Conservation (phyloP, 2,888 invertebrate genomes). For the Cheilosia vulpina region DNA sequence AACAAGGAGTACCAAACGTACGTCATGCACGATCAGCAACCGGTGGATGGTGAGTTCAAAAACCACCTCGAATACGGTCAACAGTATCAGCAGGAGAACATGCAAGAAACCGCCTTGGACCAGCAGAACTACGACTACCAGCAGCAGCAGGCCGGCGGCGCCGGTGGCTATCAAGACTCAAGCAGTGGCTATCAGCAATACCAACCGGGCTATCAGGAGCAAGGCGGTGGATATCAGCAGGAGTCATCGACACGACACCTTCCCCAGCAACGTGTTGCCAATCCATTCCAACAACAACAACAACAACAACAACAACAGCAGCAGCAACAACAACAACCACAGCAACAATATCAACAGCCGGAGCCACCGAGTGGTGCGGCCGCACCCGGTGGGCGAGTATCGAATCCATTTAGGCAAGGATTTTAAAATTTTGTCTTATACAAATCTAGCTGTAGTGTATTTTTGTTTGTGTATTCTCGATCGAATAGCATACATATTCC, state of each 20-base stretch:
- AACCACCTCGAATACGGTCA: constrained; percentile 91
- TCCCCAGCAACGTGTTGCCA: constrained; percentile 85
- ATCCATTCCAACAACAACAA: constrained; percentile 90
- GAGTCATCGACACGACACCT: constrained; percentile 83
- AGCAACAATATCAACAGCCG: constrained; percentile 81
- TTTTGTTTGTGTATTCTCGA: constrained; percentile 79
- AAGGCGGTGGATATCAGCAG: constrained; percentile 82
- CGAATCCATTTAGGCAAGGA: constrained; percentile 93
- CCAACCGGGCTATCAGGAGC: constrained; percentile 83
- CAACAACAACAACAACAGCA: constrained; percentile 85
- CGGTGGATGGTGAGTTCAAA: constrained; percentile 90
- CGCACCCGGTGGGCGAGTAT: constrained; percentile 84
- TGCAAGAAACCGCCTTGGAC: constrained; percentile 88
- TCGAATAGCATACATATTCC: constrained; percentile 77
- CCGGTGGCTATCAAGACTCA: constrained; percentile 79
- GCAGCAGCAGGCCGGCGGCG: constrained; percentile 80
- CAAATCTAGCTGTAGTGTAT: constrained; percentile 82
- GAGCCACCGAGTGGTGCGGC: constrained; percentile 78
- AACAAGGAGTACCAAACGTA: constrained; percentile 97
- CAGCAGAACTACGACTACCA: constrained; percentile 84
- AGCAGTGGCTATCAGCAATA: constrained; percentile 83
- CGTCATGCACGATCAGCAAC: constrained; percentile 93
- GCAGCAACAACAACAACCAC: constrained; percentile 82
- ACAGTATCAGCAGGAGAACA: constrained; percentile 83
- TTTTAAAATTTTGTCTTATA: constrained; percentile 86